Percentiles rank a stretch among this genome's conserved stretches.
Conservation (phyloP, 2,113 vertebrate species). For the Alces alces region DNA sequence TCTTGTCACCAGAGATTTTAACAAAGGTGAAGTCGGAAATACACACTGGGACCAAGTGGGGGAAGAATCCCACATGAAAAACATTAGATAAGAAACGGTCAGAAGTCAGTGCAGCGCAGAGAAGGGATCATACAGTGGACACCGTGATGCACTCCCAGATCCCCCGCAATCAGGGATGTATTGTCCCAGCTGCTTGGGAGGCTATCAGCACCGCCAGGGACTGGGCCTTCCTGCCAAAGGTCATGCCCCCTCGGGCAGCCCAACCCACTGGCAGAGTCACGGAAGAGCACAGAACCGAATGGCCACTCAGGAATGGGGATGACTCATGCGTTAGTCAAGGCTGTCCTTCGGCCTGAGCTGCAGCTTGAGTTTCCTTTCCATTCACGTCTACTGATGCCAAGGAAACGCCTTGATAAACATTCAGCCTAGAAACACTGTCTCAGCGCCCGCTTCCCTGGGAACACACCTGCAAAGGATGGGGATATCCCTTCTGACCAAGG, state of each 20-base stretch:
- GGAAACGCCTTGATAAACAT: not conserved
- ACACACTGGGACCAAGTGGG: not conserved
- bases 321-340: fast-evolving
- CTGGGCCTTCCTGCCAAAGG: not conserved
- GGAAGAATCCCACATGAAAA: not conserved
- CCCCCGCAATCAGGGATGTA: not conserved
- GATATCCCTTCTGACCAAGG: not conserved
- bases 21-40: not conserved
- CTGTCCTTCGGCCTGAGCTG: not conserved
- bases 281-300: not conserved
- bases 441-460: not conserved
- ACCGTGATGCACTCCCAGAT: not conserved
- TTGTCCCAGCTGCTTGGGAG: not conserved
- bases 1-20: not conserved
- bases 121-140: not conserved
- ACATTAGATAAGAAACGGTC: not conserved
- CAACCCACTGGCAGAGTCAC: not conserved
- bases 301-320: not conserved
- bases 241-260: not conserved
- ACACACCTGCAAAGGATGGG: not conserved
- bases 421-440: not conserved
- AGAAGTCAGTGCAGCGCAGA: not conserved
- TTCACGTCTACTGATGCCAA: not conserved
- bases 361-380: not conserved
- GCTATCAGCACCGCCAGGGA: not conserved